Evolutionary conservation across 2,113 vertebrate genomes (phyloP), one percentile per base, ranked within the genome.

Genomic region (Lepidothrix coronata): DNA sequence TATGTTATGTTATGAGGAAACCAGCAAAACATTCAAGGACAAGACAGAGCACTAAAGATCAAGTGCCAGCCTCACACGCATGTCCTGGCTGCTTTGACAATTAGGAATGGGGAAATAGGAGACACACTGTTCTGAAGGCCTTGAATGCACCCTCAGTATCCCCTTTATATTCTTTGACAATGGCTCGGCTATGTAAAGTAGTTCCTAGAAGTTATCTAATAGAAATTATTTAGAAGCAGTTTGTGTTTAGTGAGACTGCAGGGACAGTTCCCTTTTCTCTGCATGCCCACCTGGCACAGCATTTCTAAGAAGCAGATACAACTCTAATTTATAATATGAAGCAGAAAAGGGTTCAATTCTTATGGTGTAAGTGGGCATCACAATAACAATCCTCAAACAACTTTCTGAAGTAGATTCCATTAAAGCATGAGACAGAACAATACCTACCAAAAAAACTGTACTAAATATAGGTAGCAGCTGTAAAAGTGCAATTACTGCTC

Each of bases 391-490:
- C 94, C 76, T 68, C 85, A 91, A 83, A 95, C 51, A 84, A 91
- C 81, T 91, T 94, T 93, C 85, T 76, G 68, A 95, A 96, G 92
- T 93, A 79, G 89, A 76, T 65, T 91, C 93, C 95, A 94, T 82
- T 92, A 96, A 97, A 96, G 83, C 77, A 82, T 51, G 77, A 96
- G 77, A 91, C 74, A 97, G 96, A 97, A 96, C 97, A 97, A 92
- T 93, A 96, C 85, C 95, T 87, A 91, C 67, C 81, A 88, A 94
- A 95, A 94, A 80, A 88, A 72, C 89, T 35, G 62, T 84, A 97
- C 97, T 97, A 97, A 96, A 97, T 96, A 97, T 88, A 97, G 97
- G 95, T 80, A 96, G 68, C 79, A 81, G 95, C 97, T 97, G 93
- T 92, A 79, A 91, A 95, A 95, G 94, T 93, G 95, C 97, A 96